Conservation (phyloP, 92 coral and sea anemone species). For the Bergia sp. region DNA sequence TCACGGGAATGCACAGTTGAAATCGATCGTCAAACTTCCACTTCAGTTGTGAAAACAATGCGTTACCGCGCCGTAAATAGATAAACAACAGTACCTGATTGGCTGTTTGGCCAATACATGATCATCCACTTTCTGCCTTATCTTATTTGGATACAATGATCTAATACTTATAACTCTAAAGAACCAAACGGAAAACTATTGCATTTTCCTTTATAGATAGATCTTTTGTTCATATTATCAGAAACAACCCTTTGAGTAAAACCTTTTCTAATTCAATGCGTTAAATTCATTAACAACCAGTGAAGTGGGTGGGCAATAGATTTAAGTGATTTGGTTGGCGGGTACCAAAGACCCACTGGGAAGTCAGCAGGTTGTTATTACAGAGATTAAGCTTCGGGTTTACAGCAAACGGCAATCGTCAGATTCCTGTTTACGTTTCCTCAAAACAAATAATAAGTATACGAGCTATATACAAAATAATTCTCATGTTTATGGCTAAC, state of each 20-base stretch:
- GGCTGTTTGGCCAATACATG: slow-evolving; percentile 12
- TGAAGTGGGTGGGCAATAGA: slow-evolving; percentile 11
- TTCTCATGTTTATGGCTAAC: too few species aligned
- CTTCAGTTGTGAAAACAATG: slow-evolving; percentile 13
- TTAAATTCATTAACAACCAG: slow-evolving; percentile 2
- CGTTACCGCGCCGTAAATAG: slow-evolving; percentile 10
- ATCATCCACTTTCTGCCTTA: slow-evolving; percentile 1
- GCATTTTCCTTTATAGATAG: neutral
- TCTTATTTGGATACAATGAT: slow-evolving; percentile 34
- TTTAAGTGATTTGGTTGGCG: neutral
- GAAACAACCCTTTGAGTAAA: neutral
- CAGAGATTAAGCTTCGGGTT: neutral
- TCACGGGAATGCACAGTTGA: neutral
- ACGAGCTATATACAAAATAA: too few species aligned
- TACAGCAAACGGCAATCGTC: neutral
- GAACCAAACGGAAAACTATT: neutral
- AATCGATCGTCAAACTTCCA: neutral
- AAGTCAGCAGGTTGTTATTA: slow-evolving; percentile 25
- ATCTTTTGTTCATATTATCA: neutral
- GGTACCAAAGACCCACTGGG: slow-evolving; percentile 27
- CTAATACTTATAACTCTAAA: slow-evolving; percentile 9
- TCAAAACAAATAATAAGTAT: too few species aligned
- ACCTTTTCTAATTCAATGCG: neutral
- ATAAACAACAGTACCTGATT: slow-evolving; percentile 30
- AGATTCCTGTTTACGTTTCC: too few species aligned